A percentile compares a stretch with the other conserved stretches of the same genome.
Conservation (phyloP, 37 sponge, comb jelly and placozoan species). For the Ephydatia muelleri region DNA sequence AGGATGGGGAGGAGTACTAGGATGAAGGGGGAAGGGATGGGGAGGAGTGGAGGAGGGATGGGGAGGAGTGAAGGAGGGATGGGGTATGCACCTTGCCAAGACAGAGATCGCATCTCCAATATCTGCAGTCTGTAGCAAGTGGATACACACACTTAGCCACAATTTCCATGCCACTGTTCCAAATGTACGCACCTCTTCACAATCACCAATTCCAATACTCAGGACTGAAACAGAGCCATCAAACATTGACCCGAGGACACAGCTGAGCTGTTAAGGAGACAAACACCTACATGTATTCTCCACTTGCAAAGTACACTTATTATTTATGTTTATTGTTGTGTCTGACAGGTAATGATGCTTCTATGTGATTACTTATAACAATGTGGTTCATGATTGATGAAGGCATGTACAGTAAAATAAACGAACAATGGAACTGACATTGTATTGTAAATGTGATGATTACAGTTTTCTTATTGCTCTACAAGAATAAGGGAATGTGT, state of each 20-base stretch:
- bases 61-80: too few relatives aligned
- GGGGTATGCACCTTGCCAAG: conserved; percentile 25
- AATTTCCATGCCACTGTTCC: not conserved
- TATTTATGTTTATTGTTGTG: too few relatives aligned
- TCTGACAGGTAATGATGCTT: not conserved
- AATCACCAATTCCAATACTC: not conserved
- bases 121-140: not conserved
- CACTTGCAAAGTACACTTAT: too few relatives aligned
- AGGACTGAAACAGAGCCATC: conserved; percentile 14
- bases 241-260: conserved; percentile 13
- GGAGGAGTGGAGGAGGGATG: too few relatives aligned
- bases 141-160: not conserved
- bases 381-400: not conserved
- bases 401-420: too few relatives aligned
- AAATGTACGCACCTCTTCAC: not conserved
- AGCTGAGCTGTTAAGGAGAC: not conserved
- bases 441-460: too few relatives aligned
- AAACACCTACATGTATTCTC: too few relatives aligned
- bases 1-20: too few relatives aligned
- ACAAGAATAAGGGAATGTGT: too few relatives aligned
- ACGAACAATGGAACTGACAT: too few relatives aligned
- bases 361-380: not conserved
- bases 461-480: too few relatives aligned
- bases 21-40: too few relatives aligned
- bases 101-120: not conserved